These are phyloP conservation scores for Thymelicus sylvestris DNA, from an alignment of 2,888 invertebrate genomes.

Conservation along the genomic window DNA sequence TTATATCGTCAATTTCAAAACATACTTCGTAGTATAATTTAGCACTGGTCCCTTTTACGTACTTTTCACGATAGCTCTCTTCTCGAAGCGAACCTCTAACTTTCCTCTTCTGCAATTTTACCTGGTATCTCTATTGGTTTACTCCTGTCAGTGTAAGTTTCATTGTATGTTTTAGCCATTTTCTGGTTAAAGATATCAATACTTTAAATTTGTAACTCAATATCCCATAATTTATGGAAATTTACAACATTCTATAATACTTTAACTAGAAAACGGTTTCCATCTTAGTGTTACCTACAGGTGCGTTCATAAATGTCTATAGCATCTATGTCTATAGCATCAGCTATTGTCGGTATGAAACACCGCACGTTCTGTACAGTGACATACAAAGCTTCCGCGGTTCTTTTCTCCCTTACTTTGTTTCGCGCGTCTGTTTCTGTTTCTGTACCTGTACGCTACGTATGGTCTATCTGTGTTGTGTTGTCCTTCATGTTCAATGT, in stretches of 20 bases:
- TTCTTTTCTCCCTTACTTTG: background rate
- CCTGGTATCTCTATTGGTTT: conserved; percentile 31
- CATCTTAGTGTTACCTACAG: conserved; percentile 13
- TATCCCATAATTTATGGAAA: too few relatives aligned
- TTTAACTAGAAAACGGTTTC: conserved; percentile 17
- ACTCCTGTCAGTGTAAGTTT: conserved; percentile 15
- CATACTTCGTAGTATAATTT: too few relatives aligned
- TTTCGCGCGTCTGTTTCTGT: conserved; percentile 41
- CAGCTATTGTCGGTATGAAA: conserved; percentile 40
- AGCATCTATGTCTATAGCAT: conserved; percentile 41
- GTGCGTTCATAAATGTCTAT: conserved; percentile 39
- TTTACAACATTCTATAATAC: background rate
- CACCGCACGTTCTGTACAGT: conserved; percentile 47
- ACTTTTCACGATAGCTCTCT: conserved; percentile 29
- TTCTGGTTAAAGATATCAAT: conserved; percentile 11
- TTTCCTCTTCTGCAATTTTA: conserved; percentile 36
- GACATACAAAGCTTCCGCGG: conserved; percentile 43
- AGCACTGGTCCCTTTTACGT: conserved; percentile 31
- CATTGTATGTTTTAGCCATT: conserved; percentile 2
- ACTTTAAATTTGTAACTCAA: background rate
- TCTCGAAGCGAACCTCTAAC: conserved; percentile 34
- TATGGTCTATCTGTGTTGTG: conserved; percentile 43
- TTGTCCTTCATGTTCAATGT: conserved; percentile 45
- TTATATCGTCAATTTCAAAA: background rate
- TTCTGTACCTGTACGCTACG: conserved; percentile 45